Conservation (phyloP, 2,888 invertebrate genomes). For the Deroplatys truncata region DNA sequence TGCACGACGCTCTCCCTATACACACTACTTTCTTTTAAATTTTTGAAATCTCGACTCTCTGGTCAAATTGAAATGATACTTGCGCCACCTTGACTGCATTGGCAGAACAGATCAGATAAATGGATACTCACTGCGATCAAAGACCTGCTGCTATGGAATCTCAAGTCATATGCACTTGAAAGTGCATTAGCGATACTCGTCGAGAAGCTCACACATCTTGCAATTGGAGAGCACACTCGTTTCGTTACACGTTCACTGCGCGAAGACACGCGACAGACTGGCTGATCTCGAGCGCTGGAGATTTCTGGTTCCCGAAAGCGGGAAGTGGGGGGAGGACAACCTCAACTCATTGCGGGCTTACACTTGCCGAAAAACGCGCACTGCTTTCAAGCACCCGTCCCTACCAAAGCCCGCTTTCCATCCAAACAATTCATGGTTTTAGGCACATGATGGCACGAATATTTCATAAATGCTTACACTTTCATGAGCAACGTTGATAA, state of each 20-base stretch:
- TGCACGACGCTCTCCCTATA: too few species aligned
- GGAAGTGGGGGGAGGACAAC: background rate
- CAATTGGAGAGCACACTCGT: background rate
- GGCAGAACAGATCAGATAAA: too few species aligned
- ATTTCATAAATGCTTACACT: too few species aligned
- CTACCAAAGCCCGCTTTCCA: too few species aligned
- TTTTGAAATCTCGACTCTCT: too few species aligned
- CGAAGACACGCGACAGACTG: background rate
- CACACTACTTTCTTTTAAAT: too few species aligned
- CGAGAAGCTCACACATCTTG: background rate
- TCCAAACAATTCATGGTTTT: too few species aligned
- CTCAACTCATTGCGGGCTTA: background rate
- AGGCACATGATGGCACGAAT: too few species aligned
- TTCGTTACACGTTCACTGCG: background rate
- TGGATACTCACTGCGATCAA: background rate
- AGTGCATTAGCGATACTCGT: background rate
- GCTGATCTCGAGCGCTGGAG: background rate
- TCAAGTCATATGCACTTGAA: background rate
- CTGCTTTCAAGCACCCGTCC: background rate
- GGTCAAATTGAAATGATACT: too few species aligned
- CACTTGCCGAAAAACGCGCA: background rate
- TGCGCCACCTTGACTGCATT: too few species aligned
- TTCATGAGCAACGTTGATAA: too few species aligned
- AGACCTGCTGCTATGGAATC: background rate
- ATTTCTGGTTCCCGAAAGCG: background rate